A percentile compares a stretch with the other conserved stretches of the same genome.
phyloP scores from a whole-genome alignment of 2,888 invertebrate species.

The Ferdinandea cuprea region DNA sequence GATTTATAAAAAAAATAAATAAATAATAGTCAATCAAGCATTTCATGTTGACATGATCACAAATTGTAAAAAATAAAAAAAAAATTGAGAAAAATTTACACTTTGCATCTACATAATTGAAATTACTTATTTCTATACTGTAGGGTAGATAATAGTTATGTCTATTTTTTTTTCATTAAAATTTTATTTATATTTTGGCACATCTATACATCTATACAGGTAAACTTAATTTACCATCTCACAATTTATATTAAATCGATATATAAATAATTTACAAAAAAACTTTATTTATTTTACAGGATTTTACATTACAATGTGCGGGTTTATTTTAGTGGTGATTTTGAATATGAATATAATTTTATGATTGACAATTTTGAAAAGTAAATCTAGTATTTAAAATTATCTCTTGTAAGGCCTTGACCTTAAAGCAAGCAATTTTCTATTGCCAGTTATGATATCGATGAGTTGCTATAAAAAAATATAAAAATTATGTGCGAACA shows the following conservation, averaged over 20 bases:
- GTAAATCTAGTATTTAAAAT: background rate
- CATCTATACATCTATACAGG: slow-evolving; percentile 54
- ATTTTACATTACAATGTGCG: slow-evolving; percentile 2
- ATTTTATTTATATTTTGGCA: slow-evolving; percentile 67
- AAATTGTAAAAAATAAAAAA: slow-evolving; percentile 30
- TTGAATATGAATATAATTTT: background rate
- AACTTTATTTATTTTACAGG: background rate
- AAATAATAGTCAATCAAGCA: slow-evolving; percentile 48
- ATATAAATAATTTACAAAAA: slow-evolving; percentile 37
- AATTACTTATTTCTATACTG: slow-evolving; percentile 2
- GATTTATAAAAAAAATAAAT: slow-evolving; percentile 9
- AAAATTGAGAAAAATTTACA: slow-evolving; percentile 21
- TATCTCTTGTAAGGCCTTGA: too few relatives aligned
- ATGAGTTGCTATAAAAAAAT: too few relatives aligned
- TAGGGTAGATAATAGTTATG: background rate
- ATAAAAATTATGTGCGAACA: too few relatives aligned
- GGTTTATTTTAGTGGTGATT: slow-evolving; percentile 10
- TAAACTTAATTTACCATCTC: slow-evolving; percentile 9
- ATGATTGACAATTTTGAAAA: background rate
- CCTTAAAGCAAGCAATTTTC: too few relatives aligned
- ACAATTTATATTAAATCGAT: slow-evolving; percentile 1
- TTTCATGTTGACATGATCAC: slow-evolving; percentile 51
- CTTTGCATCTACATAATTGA: slow-evolving; percentile 6
- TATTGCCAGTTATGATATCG: too few relatives aligned
- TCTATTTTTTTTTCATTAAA: background rate